A percentile compares a stretch with the other conserved stretches of the same genome.
These are phyloP conservation scores for Pampusana beccarii DNA, from an alignment of 2,113 vertebrate species.

Conservation along the genomic window DNA sequence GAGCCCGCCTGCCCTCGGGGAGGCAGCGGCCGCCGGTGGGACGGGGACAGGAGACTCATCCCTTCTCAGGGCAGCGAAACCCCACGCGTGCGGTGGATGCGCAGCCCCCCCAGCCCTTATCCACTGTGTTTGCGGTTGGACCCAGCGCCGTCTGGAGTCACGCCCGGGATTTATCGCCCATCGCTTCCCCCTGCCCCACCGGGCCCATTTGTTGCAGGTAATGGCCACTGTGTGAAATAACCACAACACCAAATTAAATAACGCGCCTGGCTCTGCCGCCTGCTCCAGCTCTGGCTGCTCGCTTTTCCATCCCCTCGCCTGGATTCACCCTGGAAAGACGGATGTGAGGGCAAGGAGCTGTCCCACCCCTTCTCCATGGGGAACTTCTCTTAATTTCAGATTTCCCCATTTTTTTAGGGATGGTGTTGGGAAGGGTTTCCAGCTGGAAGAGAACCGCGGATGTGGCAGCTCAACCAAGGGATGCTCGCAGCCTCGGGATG, in stretches of 20 bases:
- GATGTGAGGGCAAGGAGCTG: accelerated
- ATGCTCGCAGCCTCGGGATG: accelerated
- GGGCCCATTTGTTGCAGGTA: too few species aligned
- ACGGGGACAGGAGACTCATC: not conserved
- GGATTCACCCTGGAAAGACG: not conserved
- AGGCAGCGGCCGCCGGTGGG: not conserved
- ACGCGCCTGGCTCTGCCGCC: accelerated
- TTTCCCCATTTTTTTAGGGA: not conserved
- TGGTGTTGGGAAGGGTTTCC: accelerated
- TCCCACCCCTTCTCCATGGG: not conserved
- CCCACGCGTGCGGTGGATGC: accelerated
- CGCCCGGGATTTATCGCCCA: accelerated
- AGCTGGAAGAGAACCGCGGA: accelerated
- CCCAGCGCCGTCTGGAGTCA: not conserved
- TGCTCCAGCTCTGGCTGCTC: accelerated
- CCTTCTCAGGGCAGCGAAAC: too few species aligned
- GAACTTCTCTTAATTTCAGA: not conserved
- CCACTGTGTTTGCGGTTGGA: not conserved
- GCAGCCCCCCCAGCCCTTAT: not conserved
- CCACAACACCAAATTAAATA: not conserved
- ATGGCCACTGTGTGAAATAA: not conserved
- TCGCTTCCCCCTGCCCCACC: not conserved
- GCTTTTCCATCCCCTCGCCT: not conserved
- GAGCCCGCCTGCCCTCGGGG: accelerated
- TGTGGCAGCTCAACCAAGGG: accelerated